A percentile compares a stretch with the other conserved stretches of the same genome.
Evolutionary conservation across 2,888 invertebrate species (phyloP).

Genomic region (Ichneumon xanthorius): DNA sequence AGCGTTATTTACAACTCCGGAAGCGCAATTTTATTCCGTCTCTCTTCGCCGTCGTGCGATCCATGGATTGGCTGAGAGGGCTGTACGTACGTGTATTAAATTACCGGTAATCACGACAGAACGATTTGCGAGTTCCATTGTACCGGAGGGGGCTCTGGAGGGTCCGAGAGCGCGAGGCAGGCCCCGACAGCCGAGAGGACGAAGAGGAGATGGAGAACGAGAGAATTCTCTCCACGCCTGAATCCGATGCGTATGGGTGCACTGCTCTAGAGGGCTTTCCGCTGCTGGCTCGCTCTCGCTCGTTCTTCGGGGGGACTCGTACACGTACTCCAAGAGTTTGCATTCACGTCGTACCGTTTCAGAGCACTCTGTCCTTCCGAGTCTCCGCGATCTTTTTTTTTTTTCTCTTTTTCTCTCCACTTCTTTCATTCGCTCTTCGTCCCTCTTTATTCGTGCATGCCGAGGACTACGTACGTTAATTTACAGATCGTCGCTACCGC

Average conservation of each 20-base stretch:
- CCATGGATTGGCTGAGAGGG: conserved; percentile 11
- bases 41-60: conserved; percentile 20
- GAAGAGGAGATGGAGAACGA: conserved; percentile 31
- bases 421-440: conserved; percentile 13
- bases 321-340: conserved; percentile 30
- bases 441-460: neutral
- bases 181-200: conserved; percentile 53
- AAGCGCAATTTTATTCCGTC: conserved; percentile 60
- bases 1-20: conserved; percentile 55
- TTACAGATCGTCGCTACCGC: conserved; percentile 72
- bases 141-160: conserved; percentile 52
- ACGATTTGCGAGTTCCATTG: conserved; percentile 75
- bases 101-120: conserved; percentile 74
- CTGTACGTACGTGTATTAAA: conserved; percentile 68
- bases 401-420: conserved; percentile 8
- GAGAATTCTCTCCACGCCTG: conserved; percentile 35
- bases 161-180: conserved; percentile 54
- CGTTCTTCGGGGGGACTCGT: conserved; percentile 25
- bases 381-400: neutral
- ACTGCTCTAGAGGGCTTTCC: conserved; percentile 9
- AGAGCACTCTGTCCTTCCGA: conserved; percentile 54
- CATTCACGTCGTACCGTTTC: conserved; percentile 72
- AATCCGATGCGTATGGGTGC: conserved; percentile 50
- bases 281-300: conserved; percentile 26
- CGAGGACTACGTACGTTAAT: conserved; percentile 72